Base-by-base conservation (phyloP, 2,888 invertebrate species). In the Aradus depressus region DNA sequence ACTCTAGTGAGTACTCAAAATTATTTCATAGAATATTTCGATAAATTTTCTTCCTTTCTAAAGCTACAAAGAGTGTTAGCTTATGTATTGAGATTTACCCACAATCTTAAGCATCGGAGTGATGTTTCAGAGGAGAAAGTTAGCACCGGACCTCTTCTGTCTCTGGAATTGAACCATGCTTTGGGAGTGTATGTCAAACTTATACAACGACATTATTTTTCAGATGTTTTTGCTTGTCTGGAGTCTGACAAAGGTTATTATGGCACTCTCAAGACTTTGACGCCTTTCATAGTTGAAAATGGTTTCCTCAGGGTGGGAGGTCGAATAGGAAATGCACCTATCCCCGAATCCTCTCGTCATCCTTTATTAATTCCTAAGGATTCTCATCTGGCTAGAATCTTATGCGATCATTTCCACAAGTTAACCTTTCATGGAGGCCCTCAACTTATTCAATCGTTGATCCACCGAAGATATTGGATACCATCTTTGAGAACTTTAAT, bases 301-400 rank as follows among this genome's bases (percentile, higher is more conserved):
- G 34, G 32, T 18, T 8, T 52, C 21, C 25, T 49, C 10, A 18
- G 47, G 14, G 52, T 52, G n/a, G 52, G 52, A 14, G 52, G 52
- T 34, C 41, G 52, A 12, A 18, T 52, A 4, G 10, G 18, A 18
- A 18, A 52, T 25, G 26, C 38, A 23, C 22, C 12, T 35, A 10
- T 52, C 1, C 10, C 35, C 12, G 21, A 32, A 16, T 34, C 32
- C 21, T 19, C 25, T 4, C 49, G 44, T 26, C 50, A 52, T 32
- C 56, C 54, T 3, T 37, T 50, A n/a, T 28, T 54, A 16, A 4
- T 52, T 19, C 43, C 50, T 3, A 26, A 32, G 18, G 8, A 49
- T 6, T 14, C 44, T 21, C 22, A n/a, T n/a, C n/a, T n/a, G n/a
- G n/a, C n/a, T n/a, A n/a, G n/a, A n/a, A n/a, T n/a, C n/a, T n/a